Conservation (phyloP, 2,797 vertebrate species). For the Girardinus metallicus region DNA sequence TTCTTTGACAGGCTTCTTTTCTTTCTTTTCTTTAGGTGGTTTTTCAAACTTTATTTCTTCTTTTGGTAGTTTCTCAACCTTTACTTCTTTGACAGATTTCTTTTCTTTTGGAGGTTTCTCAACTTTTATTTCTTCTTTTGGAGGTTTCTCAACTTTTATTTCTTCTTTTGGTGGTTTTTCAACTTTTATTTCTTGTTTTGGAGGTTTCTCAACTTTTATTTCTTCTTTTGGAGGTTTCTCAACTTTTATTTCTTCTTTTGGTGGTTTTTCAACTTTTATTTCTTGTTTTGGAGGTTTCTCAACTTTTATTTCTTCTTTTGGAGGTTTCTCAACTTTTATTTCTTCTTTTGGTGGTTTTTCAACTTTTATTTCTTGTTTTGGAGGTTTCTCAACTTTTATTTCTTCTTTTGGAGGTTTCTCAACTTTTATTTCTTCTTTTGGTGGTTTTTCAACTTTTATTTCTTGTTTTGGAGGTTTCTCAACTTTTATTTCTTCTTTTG, state of each 20-base stretch:
- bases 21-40: neutral
- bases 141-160: neutral
- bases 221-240: neutral
- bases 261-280: neutral
- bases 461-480: neutral
- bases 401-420: neutral
- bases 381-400: accelerated
- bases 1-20: neutral
- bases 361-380: accelerated
- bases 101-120: neutral
- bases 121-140: neutral
- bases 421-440: neutral
- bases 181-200: neutral
- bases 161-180: neutral
- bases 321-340: neutral
- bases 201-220: neutral
- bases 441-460: neutral
- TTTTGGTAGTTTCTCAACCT: neutral
- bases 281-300: neutral
- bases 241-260: neutral
- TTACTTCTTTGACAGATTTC: too few relatives aligned
- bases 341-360: neutral
- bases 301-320: neutral
- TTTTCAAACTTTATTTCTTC: neutral
- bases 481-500: neutral